Percentiles rank a stretch among this genome's conserved stretches.
Conservation (phyloP, 2,888 invertebrate species). For the Callyntrura sp. region DNA sequence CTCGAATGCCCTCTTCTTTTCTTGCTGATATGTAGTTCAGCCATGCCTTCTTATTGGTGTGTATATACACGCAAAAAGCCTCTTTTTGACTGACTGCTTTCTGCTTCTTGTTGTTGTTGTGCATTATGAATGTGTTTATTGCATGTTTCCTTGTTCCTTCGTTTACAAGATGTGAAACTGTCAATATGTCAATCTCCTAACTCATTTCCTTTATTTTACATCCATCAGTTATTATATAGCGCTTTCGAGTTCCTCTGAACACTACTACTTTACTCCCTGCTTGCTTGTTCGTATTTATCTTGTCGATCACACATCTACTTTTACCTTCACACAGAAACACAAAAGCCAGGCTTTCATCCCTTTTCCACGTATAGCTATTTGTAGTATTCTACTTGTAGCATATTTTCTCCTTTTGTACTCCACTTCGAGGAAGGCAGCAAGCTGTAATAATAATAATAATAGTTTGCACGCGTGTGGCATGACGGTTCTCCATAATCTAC, state of each 20-base stretch:
- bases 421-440: neutral
- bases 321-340: neutral
- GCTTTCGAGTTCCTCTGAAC: neutral
- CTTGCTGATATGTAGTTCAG: too few species aligned
- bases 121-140: constrained; percentile 82
- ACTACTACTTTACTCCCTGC: neutral
- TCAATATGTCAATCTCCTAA: constrained; percentile 78
- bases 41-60: neutral
- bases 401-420: constrained; percentile 14
- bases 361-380: constrained; percentile 5
- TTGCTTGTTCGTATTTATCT: constrained; percentile 29
- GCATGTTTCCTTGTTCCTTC: constrained; percentile 76
- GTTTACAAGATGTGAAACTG: constrained; percentile 72
- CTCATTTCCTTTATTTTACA: constrained; percentile 72
- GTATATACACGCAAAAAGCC: neutral
- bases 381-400: neutral
- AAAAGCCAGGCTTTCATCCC: neutral
- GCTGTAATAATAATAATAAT: constrained; percentile 28
- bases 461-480: constrained; percentile 43
- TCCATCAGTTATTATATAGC: neutral
- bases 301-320: constrained; percentile 16
- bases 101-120: constrained; percentile 55
- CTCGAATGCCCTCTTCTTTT: too few species aligned
- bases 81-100: constrained; percentile 24
- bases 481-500: constrained; percentile 23